A percentile compares a stretch with the other conserved stretches of the same genome.
Conservation (phyloP, 2,113 vertebrate genomes). For the Psammodynastes pulverulentus region DNA sequence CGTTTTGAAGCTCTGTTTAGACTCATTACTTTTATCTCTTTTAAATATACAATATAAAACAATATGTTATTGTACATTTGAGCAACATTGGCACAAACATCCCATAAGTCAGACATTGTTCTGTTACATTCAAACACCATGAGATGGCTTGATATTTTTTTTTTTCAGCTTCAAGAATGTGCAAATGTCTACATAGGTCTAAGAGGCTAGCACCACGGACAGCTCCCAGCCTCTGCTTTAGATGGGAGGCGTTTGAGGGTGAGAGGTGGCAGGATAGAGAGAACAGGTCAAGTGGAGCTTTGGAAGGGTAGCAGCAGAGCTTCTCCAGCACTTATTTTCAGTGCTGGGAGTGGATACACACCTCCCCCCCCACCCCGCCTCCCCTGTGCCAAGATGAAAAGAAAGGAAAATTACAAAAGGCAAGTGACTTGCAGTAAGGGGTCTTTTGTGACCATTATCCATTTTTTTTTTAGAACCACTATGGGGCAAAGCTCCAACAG, state of each 20-base stretch:
- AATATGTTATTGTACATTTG: conserved; percentile 66
- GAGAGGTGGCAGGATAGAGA: not conserved
- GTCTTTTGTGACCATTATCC: conserved; percentile 2
- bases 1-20: not conserved
- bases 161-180: conserved; percentile 23
- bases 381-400: not conserved
- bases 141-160: conserved; percentile 38
- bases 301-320: not conserved
- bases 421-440: not conserved
- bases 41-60: conserved; percentile 74
- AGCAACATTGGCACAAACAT: conserved; percentile 80
- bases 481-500: conserved; percentile 37
- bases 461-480: conserved; percentile 10
- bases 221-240: conserved; percentile 64
- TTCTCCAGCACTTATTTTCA: not conserved
- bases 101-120: conserved; percentile 44
- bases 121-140: conserved; percentile 55
- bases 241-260: not conserved
- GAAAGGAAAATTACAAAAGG: not conserved
- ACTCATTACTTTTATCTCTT: conserved; percentile 54
- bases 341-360: not conserved
- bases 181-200: conserved; percentile 6
- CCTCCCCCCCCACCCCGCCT: not conserved
- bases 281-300: not conserved
- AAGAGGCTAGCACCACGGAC: conserved; percentile 79